Evolutionary conservation across 2,888 invertebrate genomes (phyloP), one percentile per base, ranked within the genome.

Genomic region (Mamestra brassicae): DNA sequence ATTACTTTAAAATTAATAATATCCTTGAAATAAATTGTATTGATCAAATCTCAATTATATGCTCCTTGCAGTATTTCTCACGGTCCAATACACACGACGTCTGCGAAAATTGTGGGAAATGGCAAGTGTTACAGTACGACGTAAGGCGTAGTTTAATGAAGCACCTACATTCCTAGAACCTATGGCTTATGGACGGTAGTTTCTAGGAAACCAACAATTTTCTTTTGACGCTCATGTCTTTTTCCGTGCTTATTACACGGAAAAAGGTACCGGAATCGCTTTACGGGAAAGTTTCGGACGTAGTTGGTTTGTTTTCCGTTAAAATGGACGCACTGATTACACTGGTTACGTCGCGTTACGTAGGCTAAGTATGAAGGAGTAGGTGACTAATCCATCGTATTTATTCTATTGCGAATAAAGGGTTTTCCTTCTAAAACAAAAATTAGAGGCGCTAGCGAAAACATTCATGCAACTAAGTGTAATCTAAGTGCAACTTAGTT

Each of bases 251-350:
- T 50, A 57, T 57, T 64, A 61, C 54, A 77, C 42, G 77, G 64
- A 50, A 81, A 79, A 54, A 26, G n/a, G 38, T n/a, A 74, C 71
- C 68, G 58, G 72, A 57, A 54, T 65, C 34, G 52, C 45, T 73
- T 60, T 17, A 38, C 36, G 68, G 54, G 61, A 85, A 83, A 85
- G 71, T 74, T 42, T 10, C 58, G 61, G 42, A 72, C 15, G 58
- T 58, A 47, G 15, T 61, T 63, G 63, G 61, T 63, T 38, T 34
- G 92, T 97, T 96, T 96, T 98, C 99, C 99, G 92, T 99, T 60
- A 52, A 50, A 62, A 58, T 42, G 17, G 6, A 34, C 6, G 34
- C 54, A 36, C 38, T 13, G 26, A 61, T 17, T 47, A 47, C 47
- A 47, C 47, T 15, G 55, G 11, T 65, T 65, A 50, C 50, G 3